These are phyloP conservation scores for Phodopus roborovskii DNA, from an alignment of 2,113 vertebrate species.

Conservation along the genomic window DNA sequence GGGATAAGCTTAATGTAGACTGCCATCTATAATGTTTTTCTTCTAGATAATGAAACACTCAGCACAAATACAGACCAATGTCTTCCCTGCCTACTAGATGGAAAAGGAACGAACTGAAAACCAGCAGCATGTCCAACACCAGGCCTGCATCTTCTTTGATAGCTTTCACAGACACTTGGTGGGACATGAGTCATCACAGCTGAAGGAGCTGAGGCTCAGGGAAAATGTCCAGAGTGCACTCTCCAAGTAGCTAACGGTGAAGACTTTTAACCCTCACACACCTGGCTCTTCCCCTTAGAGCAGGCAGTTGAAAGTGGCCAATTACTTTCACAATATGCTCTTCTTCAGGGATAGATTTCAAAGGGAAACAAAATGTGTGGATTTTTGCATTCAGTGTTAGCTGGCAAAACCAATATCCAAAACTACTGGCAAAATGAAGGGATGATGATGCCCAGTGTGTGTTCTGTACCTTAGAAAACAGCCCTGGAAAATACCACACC, in stretches of 20 bases:
- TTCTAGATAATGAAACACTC: constrained; percentile 11
- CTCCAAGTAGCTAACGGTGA: neutral
- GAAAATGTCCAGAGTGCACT: neutral
- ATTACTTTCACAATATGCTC: neutral
- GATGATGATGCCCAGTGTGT: neutral
- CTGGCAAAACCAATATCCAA: constrained; percentile 5
- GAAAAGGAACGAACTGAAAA: neutral
- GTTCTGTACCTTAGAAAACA: constrained; percentile 15
- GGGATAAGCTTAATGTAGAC: neutral
- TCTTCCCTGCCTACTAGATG: neutral
- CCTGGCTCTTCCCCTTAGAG: neutral
- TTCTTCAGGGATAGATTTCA: constrained; percentile 24
- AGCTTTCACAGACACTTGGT: neutral
- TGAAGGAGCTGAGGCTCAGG: neutral
- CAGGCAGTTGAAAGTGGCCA: neutral
- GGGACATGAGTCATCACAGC: neutral
- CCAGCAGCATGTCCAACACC: neutral
- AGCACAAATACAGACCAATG: neutral
- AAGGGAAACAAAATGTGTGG: constrained; percentile 23
- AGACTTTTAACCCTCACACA: neutral
- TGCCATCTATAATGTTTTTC: neutral
- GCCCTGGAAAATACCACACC: neutral
- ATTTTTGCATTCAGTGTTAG: neutral
- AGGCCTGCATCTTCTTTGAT: neutral
- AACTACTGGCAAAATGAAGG: neutral